Conservation (phyloP, 2,797 vertebrate species). For the Streptopelia turtur region DNA sequence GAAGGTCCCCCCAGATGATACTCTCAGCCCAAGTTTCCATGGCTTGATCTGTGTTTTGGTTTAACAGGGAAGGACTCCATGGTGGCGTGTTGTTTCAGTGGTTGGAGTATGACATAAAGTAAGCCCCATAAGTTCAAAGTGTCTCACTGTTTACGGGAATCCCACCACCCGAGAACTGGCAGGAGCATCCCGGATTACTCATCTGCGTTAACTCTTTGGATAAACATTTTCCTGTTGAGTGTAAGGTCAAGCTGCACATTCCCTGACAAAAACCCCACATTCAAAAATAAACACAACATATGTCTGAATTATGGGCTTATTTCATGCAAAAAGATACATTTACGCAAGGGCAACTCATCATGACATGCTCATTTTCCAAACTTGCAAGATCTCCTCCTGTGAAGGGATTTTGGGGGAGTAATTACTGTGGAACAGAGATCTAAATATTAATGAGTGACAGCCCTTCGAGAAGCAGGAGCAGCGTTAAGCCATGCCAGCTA, state of each 20-base stretch:
- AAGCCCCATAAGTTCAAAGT: slow-evolving; percentile 78
- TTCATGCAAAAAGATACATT: slow-evolving; percentile 13
- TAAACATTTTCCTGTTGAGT: slow-evolving; percentile 71
- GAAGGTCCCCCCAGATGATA: slow-evolving; percentile 41
- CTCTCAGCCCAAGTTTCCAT: slow-evolving; percentile 66
- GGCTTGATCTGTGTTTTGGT: slow-evolving; percentile 62
- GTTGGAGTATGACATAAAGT: slow-evolving; percentile 76
- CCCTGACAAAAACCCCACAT: slow-evolving; percentile 60
- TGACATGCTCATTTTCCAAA: neutral
- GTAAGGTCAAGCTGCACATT: slow-evolving; percentile 41
- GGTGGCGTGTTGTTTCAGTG: slow-evolving; percentile 75
- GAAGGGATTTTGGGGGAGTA: neutral
- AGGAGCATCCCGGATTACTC: slow-evolving; percentile 64
- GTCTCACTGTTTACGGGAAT: slow-evolving; percentile 75
- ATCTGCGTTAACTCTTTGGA: slow-evolving; percentile 70
- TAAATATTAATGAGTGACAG: neutral
- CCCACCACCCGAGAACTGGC: slow-evolving; percentile 75
- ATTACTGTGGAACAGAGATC: neutral
- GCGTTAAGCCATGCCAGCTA: neutral
- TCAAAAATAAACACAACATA: slow-evolving; percentile 60
- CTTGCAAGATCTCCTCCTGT: neutral
- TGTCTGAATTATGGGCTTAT: slow-evolving; percentile 50
- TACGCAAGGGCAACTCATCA: slow-evolving; percentile 45
- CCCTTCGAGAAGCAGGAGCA: neutral
- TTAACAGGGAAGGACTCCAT: slow-evolving; percentile 60